These are phyloP conservation scores for Dinoponera quadriceps DNA, from an alignment of 1,140 invertebrate species.

Conservation along the genomic window DNA sequence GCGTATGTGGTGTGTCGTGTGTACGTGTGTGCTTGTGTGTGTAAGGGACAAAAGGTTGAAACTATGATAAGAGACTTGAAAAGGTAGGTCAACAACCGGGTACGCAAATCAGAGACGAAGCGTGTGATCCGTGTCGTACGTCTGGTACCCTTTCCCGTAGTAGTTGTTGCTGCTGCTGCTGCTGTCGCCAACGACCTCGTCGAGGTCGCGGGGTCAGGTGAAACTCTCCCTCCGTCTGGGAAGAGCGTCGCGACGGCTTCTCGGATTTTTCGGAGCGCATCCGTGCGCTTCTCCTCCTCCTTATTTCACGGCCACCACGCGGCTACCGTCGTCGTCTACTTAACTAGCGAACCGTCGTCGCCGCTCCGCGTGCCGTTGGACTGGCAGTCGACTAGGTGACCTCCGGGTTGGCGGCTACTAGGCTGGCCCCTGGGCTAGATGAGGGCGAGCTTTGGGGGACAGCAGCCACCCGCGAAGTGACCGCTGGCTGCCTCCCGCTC, in stretches of 20 bases:
- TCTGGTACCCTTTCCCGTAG: slow-evolving; percentile 42
- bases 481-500: slow-evolving; percentile 84
- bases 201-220: neutral
- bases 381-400: slow-evolving; percentile 79
- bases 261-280: neutral
- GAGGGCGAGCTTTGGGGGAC: slow-evolving; percentile 85
- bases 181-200: slow-evolving; percentile 30
- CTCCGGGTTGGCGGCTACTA: slow-evolving; percentile 82
- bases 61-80: slow-evolving; percentile 22
- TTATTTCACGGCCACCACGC: too few species aligned
- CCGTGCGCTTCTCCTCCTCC: neutral
- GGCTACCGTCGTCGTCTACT: slow-evolving; percentile 52
- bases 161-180: neutral
- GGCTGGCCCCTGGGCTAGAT: slow-evolving; percentile 85
- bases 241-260: slow-evolving; percentile 7
- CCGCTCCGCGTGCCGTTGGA: slow-evolving; percentile 63
- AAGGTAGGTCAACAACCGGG: slow-evolving; percentile 43
- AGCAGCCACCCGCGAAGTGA: slow-evolving; percentile 84
- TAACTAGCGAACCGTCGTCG: slow-evolving; percentile 68
- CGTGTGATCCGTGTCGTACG: slow-evolving; percentile 59
- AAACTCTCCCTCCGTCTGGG: slow-evolving; percentile 13
- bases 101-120: slow-evolving; percentile 61
- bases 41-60: slow-evolving; percentile 26
- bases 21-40: too few species aligned
- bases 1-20: too few species aligned